Evolutionary conservation across 2,888 invertebrate species (phyloP), one percentile per base, ranked within the genome.

Genomic region (Aricia artaxerxes): DNA sequence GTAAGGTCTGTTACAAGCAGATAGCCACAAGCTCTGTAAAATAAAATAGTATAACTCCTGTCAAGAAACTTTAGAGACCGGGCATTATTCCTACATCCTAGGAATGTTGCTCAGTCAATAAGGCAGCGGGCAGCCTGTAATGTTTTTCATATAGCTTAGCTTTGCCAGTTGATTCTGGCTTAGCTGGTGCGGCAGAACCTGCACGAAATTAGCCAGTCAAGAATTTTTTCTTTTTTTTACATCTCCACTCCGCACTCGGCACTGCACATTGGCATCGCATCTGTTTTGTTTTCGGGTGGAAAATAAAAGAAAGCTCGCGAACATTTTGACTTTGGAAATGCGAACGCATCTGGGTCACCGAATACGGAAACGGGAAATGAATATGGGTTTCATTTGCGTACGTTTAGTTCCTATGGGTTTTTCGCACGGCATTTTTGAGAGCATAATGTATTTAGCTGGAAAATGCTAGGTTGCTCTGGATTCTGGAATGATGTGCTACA

Each of bases 291-390:
- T 64, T 64, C 4, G 64, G 31, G 31, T 64, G 31, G 16, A 35
- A 64, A 69, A 38, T 13, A 69, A 69, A 13, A 69, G 13, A 69
- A 69, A 69, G 35, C 13, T 69, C 69, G 69, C 35, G 13, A 69
- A 13, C 13, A 69, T 69, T 69, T 69, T 35, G 69, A 69, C 69
- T 69, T 69, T 69, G 35, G 35, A 69, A 69, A 69, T 35, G 69
- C 13, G 35, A 69, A 16, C 13, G 69, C 31, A 64, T 64, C 64
- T 64, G 64, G 64, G 64, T 64, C 64, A 64, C 31, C 24, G 24
- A 64, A 64, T 64, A 64, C 64, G 64, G 64, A 64, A 31, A 64
- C 24, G 61, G 64, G 64, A 64, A 31, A 64, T 61, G 61, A 61
- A 61, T 64, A 64, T 64, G 64, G 64, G 64, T 64, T 64, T 64